Percentiles rank a stretch among this genome's conserved stretches.
Conservation (phyloP, 2,113 vertebrate species). For the Bettongia penicillata region DNA sequence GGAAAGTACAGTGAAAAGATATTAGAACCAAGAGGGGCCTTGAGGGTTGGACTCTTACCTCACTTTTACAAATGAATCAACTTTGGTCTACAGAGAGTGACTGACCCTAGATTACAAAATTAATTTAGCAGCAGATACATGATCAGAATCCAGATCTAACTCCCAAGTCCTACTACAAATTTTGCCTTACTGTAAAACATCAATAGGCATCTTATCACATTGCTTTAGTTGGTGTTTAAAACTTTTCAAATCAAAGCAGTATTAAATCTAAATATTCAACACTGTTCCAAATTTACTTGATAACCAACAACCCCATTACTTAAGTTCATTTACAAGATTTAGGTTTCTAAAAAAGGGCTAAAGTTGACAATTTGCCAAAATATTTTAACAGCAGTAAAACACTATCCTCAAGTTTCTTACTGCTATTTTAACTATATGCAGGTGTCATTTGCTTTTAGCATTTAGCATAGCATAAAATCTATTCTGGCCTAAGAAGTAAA, state of each 20-base stretch:
- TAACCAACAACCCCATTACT: background rate
- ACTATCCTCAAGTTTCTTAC: conserved; percentile 22
- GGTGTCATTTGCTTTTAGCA: background rate
- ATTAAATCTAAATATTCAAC: background rate
- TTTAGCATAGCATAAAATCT: background rate
- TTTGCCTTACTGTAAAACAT: background rate
- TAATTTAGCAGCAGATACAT: background rate
- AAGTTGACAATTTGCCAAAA: conserved; percentile 26
- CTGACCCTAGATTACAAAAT: background rate
- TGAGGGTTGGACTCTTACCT: background rate
- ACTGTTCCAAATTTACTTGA: conserved; percentile 29
- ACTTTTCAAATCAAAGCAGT: background rate
- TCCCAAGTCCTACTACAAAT: background rate
- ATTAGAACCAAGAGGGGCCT: background rate
- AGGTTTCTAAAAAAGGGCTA: background rate
- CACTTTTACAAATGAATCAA: background rate
- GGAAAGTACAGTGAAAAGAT: background rate
- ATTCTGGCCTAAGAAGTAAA: background rate
- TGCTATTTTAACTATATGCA: background rate
- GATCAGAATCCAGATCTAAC: background rate
- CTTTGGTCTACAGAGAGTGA: background rate
- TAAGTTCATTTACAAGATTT: background rate
- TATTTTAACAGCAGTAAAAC: conserved; percentile 53
- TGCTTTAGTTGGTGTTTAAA: background rate
- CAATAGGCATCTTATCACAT: background rate